These are phyloP conservation scores for Hydrozoanthus tunicans DNA, from an alignment of 64 coral and sea anemone genomes.

Conservation along the genomic window DNA sequence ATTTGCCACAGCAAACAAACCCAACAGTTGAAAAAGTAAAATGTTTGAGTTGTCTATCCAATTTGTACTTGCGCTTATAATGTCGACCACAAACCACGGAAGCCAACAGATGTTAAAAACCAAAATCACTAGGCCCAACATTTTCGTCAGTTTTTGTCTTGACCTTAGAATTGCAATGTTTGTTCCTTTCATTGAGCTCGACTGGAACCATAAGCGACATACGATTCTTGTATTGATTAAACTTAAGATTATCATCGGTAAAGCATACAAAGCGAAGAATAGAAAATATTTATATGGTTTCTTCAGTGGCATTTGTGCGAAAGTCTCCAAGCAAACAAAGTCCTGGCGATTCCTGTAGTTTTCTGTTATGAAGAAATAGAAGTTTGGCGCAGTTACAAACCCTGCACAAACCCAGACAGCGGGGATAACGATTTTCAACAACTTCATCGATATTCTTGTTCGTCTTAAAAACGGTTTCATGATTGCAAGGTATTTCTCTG, in stretches of 20 bases:
- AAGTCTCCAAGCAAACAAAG: conserved; percentile 41
- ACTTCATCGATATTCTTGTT: not conserved
- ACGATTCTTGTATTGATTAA: conserved; percentile 21
- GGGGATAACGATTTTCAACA: conserved; percentile 15
- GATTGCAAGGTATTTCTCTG: conserved; percentile 45
- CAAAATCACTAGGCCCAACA: not conserved
- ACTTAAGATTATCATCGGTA: conserved; percentile 27
- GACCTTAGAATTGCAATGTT: conserved; percentile 35
- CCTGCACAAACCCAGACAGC: conserved; percentile 7
- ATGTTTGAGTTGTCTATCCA: not conserved
- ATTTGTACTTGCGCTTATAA: conserved; percentile 9
- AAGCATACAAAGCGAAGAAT: conserved; percentile 36
- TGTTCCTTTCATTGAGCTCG: not conserved
- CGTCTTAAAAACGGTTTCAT: conserved; percentile 44
- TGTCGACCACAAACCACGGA: conserved; percentile 34
- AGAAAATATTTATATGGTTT: conserved; percentile 29
- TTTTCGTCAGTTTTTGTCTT: conserved; percentile 18
- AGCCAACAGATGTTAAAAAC: conserved; percentile 36
- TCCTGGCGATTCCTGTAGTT: not conserved
- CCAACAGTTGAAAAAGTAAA: conserved; percentile 4
- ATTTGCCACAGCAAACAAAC: conserved; percentile 36
- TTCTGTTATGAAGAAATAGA: conserved; percentile 6
- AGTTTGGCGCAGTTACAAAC: not conserved
- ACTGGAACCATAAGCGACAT: conserved; percentile 19
- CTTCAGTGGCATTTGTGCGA: conserved; percentile 9